A percentile compares a stretch with the other conserved stretches of the same genome.
phyloP scores from a whole-genome alignment of 2,113 vertebrate species.

The Platysteira castanea region DNA sequence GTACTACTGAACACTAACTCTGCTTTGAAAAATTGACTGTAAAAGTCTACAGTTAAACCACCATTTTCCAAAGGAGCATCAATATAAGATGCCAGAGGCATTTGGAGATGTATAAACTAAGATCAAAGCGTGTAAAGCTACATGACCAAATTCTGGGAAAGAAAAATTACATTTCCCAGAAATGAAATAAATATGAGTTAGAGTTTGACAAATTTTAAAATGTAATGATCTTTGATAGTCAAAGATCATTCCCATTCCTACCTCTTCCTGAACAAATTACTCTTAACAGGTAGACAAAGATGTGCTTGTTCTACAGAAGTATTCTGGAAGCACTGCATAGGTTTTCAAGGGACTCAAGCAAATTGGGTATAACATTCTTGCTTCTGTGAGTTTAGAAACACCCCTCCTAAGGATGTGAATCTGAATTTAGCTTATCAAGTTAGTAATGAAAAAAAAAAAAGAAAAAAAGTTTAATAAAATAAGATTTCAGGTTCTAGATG shows the following conservation, averaged over 20 bases:
- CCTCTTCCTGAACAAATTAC: neutral
- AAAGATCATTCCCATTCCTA: neutral
- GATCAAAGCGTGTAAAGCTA: neutral
- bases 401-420: neutral
- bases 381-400: neutral
- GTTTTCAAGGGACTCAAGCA: neutral
- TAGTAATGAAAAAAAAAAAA: neutral
- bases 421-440: neutral
- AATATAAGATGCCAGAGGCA: neutral
- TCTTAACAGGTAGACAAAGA: neutral
- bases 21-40: neutral
- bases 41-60: neutral
- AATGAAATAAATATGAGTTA: neutral
- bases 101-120: neutral
- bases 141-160: neutral
- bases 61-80: neutral
- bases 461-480: neutral
- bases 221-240: neutral
- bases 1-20: neutral
- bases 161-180: neutral
- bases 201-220: neutral
- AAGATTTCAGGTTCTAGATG: neutral
- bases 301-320: neutral
- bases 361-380: rapidly evolving
- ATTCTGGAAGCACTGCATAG: neutral